These are phyloP conservation scores for Acanthopagrus latus DNA, from an alignment of 2,797 vertebrate species.

Conservation along the genomic window DNA sequence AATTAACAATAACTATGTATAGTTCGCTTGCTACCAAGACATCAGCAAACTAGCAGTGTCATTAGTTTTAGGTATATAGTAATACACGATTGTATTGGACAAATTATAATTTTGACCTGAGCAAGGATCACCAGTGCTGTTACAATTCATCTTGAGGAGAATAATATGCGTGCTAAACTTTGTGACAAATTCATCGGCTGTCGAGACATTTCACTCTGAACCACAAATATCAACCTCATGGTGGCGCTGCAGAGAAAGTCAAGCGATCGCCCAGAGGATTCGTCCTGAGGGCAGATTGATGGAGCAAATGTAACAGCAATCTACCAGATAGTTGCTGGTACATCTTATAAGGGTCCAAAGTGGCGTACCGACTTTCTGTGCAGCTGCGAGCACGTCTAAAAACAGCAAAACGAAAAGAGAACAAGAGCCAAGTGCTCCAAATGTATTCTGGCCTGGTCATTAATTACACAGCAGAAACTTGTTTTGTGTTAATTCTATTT, in stretches of 20 bases:
- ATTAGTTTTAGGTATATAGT: neutral
- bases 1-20: too few relatives aligned
- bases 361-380: too few relatives aligned
- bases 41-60: neutral
- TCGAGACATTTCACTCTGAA: neutral
- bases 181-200: neutral
- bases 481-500: constrained; percentile 52
- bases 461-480: constrained; percentile 20
- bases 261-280: neutral
- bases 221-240: neutral
- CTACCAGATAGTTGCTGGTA: neutral
- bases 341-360: neutral
- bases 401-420: neutral
- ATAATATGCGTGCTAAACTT: neutral
- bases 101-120: neutral
- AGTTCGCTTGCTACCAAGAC: too few relatives aligned
- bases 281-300: neutral
- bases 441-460: constrained; percentile 37
- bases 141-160: neutral
- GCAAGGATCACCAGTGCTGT: neutral
- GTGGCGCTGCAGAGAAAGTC: neutral
- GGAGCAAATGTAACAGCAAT: neutral
- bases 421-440: constrained; percentile 16
- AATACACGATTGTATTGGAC: neutral
- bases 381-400: neutral